Percentiles rank a stretch among this genome's conserved stretches.
Evolutionary conservation across 1,140 invertebrate genomes (phyloP).

Genomic region (Drosophila seguyi): DNA sequence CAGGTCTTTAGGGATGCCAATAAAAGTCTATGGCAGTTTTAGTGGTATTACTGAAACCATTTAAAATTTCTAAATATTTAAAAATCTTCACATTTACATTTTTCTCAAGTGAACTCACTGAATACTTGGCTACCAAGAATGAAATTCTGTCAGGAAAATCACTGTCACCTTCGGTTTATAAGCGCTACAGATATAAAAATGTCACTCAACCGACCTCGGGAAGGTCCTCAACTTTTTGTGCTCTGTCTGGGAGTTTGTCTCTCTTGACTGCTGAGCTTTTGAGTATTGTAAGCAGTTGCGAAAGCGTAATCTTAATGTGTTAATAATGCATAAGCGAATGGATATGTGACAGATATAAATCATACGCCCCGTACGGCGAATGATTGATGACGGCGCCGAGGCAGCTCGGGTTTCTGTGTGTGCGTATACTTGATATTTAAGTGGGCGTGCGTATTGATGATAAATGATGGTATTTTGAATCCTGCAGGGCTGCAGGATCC

Average conservation of each 20-base stretch:
- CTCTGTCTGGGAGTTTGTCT: not conserved
- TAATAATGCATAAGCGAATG: constrained; percentile 67
- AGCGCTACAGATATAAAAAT: constrained; percentile 40
- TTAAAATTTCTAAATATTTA: not conserved
- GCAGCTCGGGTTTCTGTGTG: constrained; percentile 26
- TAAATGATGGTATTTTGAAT: constrained; percentile 55
- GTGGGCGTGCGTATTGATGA: constrained; percentile 56
- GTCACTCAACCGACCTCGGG: not conserved
- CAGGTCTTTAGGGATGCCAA: not conserved
- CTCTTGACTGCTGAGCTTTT: constrained; percentile 43
- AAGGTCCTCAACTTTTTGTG: not conserved
- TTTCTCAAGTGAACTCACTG: constrained; percentile 7
- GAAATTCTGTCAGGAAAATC: constrained; percentile 45
- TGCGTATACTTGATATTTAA: constrained; percentile 68
- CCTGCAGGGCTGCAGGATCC: constrained; percentile 1
- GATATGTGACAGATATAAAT: constrained; percentile 67
- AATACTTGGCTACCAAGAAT: constrained; percentile 12
- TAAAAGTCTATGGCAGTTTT: not conserved
- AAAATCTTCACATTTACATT: not conserved
- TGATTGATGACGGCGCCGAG: constrained; percentile 59
- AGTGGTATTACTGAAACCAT: not conserved
- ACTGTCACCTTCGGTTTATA: constrained; percentile 50
- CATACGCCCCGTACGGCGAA: constrained; percentile 45
- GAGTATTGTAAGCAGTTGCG: constrained; percentile 55
- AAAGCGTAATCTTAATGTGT: constrained; percentile 67